Evolutionary conservation across 92 coral and sea anemone species (phyloP).

Genomic region (Pocillopora grandis): DNA sequence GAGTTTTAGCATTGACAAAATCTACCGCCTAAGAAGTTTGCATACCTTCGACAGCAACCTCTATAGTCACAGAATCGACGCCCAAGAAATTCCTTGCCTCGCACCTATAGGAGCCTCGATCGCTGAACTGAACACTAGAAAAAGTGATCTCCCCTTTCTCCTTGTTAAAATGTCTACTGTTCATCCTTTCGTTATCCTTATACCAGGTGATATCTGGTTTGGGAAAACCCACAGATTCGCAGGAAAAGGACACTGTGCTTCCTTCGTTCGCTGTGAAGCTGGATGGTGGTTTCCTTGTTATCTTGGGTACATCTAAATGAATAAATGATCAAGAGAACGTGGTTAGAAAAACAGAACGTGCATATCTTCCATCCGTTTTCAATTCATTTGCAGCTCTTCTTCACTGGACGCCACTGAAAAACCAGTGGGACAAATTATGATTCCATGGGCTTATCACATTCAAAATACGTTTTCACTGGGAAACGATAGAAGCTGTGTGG

Average conservation of each 20-base stretch:
- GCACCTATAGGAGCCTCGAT: conserved; percentile 66
- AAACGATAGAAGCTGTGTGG: no score
- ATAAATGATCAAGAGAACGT: no score
- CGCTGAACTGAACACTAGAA: conserved; percentile 47
- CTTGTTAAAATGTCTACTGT: conserved; percentile 10
- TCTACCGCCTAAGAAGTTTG: not conserved
- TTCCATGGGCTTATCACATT: no score
- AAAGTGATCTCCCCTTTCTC: conserved; percentile 53
- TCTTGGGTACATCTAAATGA: conserved; percentile 52
- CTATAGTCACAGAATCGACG: conserved; percentile 29
- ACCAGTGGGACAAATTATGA: no score
- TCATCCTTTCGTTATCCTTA: conserved; percentile 35
- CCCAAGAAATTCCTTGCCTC: conserved; percentile 77
- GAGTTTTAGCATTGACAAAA: no score
- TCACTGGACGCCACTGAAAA: not conserved
- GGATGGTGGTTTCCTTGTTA: conserved; percentile 45
- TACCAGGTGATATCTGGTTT: conserved; percentile 73
- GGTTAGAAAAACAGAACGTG: no score
- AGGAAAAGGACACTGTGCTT: conserved; percentile 47
- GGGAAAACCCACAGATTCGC: conserved; percentile 67
- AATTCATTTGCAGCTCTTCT: not conserved
- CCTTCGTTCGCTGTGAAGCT: conserved; percentile 57
- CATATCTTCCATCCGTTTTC: no score
- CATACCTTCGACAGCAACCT: conserved; percentile 67
- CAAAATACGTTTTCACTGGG: no score